Percentiles rank a stretch among this genome's conserved stretches.
Evolutionary conservation across 2,888 invertebrate genomes (phyloP).

Genomic region (Oscheius sp.): DNA sequence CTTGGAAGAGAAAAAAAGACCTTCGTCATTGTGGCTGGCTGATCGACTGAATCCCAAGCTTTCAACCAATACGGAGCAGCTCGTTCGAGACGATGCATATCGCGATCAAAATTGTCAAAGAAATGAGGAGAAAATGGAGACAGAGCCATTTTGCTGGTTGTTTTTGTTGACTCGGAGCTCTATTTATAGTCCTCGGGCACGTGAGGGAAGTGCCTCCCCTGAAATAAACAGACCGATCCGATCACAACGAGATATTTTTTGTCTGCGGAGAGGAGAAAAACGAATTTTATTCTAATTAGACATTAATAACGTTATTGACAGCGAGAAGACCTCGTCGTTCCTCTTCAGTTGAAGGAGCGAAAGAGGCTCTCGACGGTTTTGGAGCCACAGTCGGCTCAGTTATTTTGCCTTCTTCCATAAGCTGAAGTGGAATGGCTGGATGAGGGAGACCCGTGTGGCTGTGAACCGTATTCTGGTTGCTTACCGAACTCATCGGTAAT

Average conservation of each 20-base stretch:
- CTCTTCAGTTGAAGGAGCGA: slow-evolving; percentile 24
- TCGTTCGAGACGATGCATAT: not conserved
- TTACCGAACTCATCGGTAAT: not conserved
- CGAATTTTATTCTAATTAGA: slow-evolving; percentile 3
- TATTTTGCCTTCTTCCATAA: slow-evolving; percentile 21
- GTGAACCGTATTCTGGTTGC: slow-evolving; percentile 23
- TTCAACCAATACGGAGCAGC: not conserved
- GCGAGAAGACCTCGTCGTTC: slow-evolving; percentile 21
- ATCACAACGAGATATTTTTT: no score
- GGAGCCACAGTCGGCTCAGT: not conserved
- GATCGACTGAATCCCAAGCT: not conserved
- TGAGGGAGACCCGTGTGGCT: slow-evolving; percentile 15
- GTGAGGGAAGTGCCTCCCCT: no score
- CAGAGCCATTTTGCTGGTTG: no score
- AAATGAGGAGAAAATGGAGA: no score
- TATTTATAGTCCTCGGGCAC: no score
- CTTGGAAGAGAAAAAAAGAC: not conserved
- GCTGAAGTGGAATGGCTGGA: slow-evolving; percentile 24
- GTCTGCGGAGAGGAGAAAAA: not conserved
- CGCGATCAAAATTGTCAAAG: not conserved
- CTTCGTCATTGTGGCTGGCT: not conserved
- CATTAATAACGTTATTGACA: slow-evolving; percentile 10
- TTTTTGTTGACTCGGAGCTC: no score
- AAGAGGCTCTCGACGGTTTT: slow-evolving; percentile 25
- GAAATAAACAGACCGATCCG: no score